Evolutionary conservation across 2,113 vertebrate species (phyloP).

Genomic region (Plecturocebus donacophilus): DNA sequence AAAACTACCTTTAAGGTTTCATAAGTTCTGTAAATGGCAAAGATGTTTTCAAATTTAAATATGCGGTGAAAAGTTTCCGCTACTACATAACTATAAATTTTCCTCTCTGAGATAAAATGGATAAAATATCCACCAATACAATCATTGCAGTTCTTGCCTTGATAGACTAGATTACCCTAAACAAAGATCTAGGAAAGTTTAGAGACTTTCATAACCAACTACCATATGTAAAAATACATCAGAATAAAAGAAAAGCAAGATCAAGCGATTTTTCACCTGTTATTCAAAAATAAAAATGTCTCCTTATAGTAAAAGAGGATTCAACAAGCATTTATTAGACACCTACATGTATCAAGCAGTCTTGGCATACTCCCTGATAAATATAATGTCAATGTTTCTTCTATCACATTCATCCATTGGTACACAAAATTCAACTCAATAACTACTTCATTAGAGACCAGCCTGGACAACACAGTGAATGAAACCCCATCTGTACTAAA

Average conservation of each 20-base stretch:
- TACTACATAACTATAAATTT: conserved; percentile 12
- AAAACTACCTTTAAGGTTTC: conserved; percentile 34
- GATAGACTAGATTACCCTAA: conserved; percentile 14
- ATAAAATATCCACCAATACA: conserved; percentile 23
- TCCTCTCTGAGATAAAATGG: conserved; percentile 29
- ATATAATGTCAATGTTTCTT: conserved; percentile 9
- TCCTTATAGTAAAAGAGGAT: conserved; percentile 20
- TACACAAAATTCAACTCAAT: conserved; percentile 26
- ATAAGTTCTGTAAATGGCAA: conserved; percentile 1
- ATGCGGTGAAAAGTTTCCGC: conserved; percentile 30
- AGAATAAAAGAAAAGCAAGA: conserved; percentile 54
- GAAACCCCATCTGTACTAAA: too few relatives aligned
- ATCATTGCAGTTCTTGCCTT: conserved; percentile 31
- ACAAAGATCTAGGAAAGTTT: conserved; percentile 35
- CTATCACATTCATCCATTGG: background rate
- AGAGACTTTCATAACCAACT: conserved; percentile 7
- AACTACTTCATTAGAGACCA: background rate
- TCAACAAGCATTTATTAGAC: conserved; percentile 40
- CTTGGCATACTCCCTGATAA: conserved; percentile 31
- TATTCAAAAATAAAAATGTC: conserved; percentile 55
- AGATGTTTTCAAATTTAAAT: conserved; percentile 45
- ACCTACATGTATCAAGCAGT: background rate
- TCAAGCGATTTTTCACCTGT: conserved; percentile 38
- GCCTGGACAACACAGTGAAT: too few relatives aligned
- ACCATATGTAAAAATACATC: conserved; percentile 46